Conservation (phyloP, 2,888 invertebrate species). For the Fabriciana adippe region DNA sequence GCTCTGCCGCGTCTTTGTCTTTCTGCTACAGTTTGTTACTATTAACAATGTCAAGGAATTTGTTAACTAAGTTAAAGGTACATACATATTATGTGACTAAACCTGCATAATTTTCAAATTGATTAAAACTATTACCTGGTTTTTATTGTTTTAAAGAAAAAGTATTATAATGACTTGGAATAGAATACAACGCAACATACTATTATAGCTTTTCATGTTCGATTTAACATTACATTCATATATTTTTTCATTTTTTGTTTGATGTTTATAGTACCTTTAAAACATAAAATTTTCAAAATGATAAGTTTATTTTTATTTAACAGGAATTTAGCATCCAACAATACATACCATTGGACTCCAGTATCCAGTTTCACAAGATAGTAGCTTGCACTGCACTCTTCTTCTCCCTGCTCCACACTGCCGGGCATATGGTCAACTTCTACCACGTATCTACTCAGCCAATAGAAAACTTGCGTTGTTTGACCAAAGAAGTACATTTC, state of each 20-base stretch:
- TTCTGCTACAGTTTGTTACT: conserved; percentile 96
- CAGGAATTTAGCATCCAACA: conserved; percentile 95
- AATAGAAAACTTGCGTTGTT: conserved; percentile 93
- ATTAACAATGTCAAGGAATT: conserved; percentile 95
- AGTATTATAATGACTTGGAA: too few species aligned
- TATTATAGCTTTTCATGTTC: too few species aligned
- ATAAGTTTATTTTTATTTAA: conserved; percentile 13
- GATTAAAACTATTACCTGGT: too few species aligned
- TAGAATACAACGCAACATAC: too few species aligned
- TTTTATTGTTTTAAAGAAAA: too few species aligned
- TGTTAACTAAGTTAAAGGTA: conserved; percentile 93
- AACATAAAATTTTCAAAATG: too few species aligned
- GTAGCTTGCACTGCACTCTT: conserved; percentile 97
- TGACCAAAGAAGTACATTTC: conserved; percentile 96
- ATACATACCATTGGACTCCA: conserved; percentile 96
- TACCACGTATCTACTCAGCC: conserved; percentile 98
- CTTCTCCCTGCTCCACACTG: conserved; percentile 95
- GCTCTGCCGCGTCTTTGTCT: conserved; percentile 96
- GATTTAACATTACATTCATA: too few species aligned
- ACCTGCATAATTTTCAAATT: not conserved
- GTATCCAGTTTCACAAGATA: conserved; percentile 98
- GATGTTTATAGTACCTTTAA: too few species aligned
- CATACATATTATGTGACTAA: conserved; percentile 37
- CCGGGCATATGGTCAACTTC: conserved; percentile 98
- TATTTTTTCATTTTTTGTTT: too few species aligned